Conservation (phyloP, 2,113 vertebrate genomes). For the Leuciscus idus region DNA sequence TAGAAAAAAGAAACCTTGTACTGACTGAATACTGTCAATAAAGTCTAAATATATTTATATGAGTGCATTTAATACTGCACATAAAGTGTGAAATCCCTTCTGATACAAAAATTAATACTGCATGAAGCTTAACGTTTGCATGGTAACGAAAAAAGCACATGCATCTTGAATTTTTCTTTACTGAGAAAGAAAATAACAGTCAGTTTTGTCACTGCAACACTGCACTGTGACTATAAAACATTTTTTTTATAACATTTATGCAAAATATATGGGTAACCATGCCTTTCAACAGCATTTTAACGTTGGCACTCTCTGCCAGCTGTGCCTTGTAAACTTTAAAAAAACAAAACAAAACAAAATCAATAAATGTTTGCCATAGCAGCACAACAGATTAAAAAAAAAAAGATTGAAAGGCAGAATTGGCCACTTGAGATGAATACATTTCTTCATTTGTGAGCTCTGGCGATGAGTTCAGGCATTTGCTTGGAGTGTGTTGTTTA, state of each 20-base stretch:
- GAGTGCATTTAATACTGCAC: conserved; percentile 90
- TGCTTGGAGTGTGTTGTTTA: conserved; percentile 3
- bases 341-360: not conserved
- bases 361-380: not conserved
- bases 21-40: conserved; percentile 67
- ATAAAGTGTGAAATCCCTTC: conserved; percentile 92
- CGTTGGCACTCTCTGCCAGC: not conserved
- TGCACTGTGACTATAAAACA: not conserved
- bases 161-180: conserved; percentile 57
- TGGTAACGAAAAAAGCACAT: conserved; percentile 77
- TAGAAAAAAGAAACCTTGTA: conserved; percentile 59
- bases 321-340: conserved; percentile 25
- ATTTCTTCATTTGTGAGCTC: conserved; percentile 4
- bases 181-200: conserved; percentile 54
- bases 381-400: conserved; percentile 6
- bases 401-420: not conserved
- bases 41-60: conserved; percentile 73
- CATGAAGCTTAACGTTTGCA: conserved; percentile 85
- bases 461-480: conserved; percentile 13
- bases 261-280: conserved; percentile 25
- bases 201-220: conserved; percentile 45
- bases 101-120: conserved; percentile 98
- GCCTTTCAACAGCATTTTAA: conserved; percentile 20
- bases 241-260: not conserved
- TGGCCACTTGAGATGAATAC: not conserved